These are phyloP conservation scores for Heptranchias perlo DNA, from an alignment of 2,113 vertebrate species.

Conservation along the genomic window DNA sequence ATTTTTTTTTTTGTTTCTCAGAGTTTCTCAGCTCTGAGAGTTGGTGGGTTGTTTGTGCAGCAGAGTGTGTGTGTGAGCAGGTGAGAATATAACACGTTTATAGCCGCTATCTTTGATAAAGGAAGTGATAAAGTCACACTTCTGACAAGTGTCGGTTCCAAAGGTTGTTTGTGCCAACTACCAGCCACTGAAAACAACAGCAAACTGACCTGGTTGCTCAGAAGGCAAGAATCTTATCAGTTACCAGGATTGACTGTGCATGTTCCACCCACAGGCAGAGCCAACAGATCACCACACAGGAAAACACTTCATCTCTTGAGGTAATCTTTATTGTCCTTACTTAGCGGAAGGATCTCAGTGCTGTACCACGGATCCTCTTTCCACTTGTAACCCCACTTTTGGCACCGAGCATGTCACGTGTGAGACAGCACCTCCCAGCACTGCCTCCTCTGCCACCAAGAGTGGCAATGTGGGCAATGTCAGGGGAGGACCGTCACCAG, in stretches of 20 bases:
- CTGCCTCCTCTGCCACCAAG: no score
- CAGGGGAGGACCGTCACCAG: no score
- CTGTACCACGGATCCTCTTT: neutral
- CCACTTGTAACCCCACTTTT: neutral
- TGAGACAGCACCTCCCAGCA: no score
- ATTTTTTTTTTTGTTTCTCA: neutral
- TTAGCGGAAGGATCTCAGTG: neutral
- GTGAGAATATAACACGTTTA: neutral
- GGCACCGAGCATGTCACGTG: no score
- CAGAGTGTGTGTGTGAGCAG: neutral
- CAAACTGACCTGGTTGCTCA: neutral
- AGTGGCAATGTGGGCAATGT: no score
- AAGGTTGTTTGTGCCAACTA: neutral
- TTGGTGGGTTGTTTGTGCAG: neutral
- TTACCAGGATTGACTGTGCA: neutral
- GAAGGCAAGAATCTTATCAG: neutral
- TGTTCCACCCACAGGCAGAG: neutral
- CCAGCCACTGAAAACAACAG: neutral
- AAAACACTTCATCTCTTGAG: no score
- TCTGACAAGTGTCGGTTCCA: neutral
- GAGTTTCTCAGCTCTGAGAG: neutral
- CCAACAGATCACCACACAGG: neutral
- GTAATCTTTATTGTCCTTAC: neutral
- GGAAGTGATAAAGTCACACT: conserved; percentile 30
- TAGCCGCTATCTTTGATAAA: neutral